These are phyloP conservation scores for Ophioninae sp. DNA, from an alignment of 2,888 invertebrate genomes.

Conservation along the genomic window DNA sequence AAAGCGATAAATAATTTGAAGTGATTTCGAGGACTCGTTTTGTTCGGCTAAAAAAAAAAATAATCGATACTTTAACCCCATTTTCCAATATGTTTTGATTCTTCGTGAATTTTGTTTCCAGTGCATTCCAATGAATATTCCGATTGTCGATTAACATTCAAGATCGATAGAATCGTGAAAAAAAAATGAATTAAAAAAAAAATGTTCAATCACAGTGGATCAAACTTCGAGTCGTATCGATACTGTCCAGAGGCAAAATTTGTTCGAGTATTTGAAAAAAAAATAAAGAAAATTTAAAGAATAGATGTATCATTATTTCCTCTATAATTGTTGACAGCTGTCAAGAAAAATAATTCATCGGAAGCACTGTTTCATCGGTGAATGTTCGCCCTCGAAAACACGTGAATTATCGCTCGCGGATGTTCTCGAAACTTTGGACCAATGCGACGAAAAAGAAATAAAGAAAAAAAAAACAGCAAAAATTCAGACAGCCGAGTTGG, in stretches of 20 bases:
- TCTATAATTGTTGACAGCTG: not conserved
- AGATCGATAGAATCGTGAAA: not conserved
- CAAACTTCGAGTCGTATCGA: not conserved
- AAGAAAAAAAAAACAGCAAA: not conserved
- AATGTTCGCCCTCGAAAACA: not conserved
- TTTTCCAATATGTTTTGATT: not conserved
- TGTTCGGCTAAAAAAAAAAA: not conserved
- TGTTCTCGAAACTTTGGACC: not conserved
- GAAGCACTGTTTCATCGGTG: not conserved
- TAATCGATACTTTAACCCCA: not conserved
- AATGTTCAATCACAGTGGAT: not conserved
- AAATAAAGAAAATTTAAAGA: not conserved
- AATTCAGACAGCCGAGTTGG: slow-evolving; percentile 5
- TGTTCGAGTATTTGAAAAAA: not conserved
- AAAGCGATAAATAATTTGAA: not conserved
- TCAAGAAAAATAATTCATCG: not conserved
- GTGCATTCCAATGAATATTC: not conserved
- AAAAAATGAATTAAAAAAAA: not conserved
- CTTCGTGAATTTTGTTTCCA: not conserved
- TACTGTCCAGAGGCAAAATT: not conserved
- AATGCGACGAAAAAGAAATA: not conserved
- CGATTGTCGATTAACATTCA: not conserved
- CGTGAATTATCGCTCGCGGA: not conserved
- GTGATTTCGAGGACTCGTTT: not conserved
- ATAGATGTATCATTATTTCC: not conserved